Conservation (phyloP, 2,113 vertebrate species). For the Athene cunicularia region DNA sequence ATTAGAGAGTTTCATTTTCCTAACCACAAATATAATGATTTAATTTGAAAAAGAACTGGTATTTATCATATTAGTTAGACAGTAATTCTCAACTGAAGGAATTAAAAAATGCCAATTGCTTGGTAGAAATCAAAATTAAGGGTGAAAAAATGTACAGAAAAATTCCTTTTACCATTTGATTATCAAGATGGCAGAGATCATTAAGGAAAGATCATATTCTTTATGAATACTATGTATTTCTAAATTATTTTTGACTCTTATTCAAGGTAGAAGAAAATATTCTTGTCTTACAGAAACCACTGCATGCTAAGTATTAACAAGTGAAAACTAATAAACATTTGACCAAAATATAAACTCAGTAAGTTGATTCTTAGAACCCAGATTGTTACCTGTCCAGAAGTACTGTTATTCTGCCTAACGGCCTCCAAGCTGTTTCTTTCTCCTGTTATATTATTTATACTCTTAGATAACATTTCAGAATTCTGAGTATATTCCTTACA, state of each 20-base stretch:
- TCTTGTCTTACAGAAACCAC: not conserved
- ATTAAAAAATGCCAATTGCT: not conserved
- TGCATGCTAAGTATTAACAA: not conserved
- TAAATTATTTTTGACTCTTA: not conserved
- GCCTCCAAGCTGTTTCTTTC: not conserved
- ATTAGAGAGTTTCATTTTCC: not conserved
- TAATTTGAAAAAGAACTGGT: not conserved
- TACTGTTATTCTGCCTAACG: not conserved
- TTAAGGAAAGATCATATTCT: not conserved
- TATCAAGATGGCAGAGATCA: not conserved
- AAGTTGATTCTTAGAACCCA: not conserved
- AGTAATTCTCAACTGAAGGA: not conserved
- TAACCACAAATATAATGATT: not conserved
- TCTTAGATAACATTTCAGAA: not conserved
- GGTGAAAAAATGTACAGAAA: not conserved
- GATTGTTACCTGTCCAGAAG: not conserved
- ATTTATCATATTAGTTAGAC: not conserved
- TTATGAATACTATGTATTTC: not conserved
- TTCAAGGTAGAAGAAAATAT: not conserved
- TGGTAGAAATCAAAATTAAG: not conserved
- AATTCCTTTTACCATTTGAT: not conserved
- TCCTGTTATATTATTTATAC: not conserved
- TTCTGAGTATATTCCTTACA: not conserved
- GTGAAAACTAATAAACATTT: not conserved
- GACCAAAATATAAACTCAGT: not conserved